Base-by-base conservation (phyloP, 2,797 vertebrate species). In the Lacerta bilineata region DNA sequence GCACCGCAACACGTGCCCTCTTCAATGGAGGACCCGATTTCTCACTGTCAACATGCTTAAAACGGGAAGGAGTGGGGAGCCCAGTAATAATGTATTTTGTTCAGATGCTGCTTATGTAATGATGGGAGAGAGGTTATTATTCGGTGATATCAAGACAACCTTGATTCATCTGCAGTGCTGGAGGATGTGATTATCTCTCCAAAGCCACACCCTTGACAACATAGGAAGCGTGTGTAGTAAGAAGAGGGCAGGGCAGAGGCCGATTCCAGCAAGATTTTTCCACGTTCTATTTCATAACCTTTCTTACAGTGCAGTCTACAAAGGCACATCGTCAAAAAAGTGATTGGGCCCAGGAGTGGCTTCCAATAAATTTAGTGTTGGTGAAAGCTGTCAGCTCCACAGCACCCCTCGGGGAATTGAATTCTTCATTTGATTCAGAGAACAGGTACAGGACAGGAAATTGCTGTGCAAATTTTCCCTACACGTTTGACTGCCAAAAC, bases 61-160 rank as follows among this genome's bases (percentile, higher is more conserved):
- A 27, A 13, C 64, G 41, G 85, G 3, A 39, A 13, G 11, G 15
- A 27, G 6, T 55, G 50, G 72, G n/a, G 39, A 74, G 23, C 17
- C 25, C 20, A 83, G 80, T 82, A 83, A 75, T 43, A 69, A 79
- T 27, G 2, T 84, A 90, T 75, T 23, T 76, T 50, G 85, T 94
- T 80, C 88, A 94, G 95, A 95, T 74, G 33, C 93, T 91, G 87
- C 76, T 88, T 87, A 90, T 0, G 0, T 79, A 95, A 95, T 91
- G 46, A 43, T 91, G 83, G 75, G 27, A 93, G 87, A 91, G 4
- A 66, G 89, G 66, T 69, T 79, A 93, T 91, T 88, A 87, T 76
- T 83, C 92, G 87, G 88, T 93, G 94, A 95, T 93, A 80, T 91
- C 92, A 93, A 89, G 90, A 93, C 91, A 94, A 94, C 93, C 82